Percentiles rank a stretch among this genome's conserved stretches.
Evolutionary conservation across 2,113 vertebrate genomes (phyloP).

Genomic region (Dicentrarchus labrax): DNA sequence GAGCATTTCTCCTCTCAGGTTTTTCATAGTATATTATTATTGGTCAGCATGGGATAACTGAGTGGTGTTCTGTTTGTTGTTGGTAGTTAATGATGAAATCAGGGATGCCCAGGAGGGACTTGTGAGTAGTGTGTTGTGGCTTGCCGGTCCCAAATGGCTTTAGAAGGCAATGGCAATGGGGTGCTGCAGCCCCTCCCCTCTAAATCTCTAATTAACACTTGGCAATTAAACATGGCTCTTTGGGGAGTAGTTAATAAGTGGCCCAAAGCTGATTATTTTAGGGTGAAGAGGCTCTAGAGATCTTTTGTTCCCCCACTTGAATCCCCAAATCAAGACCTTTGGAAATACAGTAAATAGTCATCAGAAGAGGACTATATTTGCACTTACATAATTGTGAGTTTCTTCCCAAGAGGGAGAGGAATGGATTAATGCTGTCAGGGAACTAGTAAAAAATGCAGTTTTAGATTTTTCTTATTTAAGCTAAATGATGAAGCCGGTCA

Average conservation of each 20-base stretch:
- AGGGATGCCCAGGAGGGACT: slow-evolving; percentile 51
- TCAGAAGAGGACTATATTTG: slow-evolving; percentile 28
- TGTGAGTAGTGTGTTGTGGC: slow-evolving; percentile 76
- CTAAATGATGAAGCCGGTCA: too few relatives aligned
- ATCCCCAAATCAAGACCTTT: slow-evolving; percentile 49
- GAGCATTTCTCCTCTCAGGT: slow-evolving; percentile 8
- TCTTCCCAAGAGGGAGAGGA: not conserved
- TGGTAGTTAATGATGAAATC: slow-evolving; percentile 52
- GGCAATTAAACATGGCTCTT: slow-evolving; percentile 79
- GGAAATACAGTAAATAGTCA: slow-evolving; percentile 53
- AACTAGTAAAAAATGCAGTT: not conserved
- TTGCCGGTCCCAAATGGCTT: slow-evolving; percentile 75
- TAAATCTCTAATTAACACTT: slow-evolving; percentile 83
- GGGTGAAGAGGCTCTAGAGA: slow-evolving; percentile 64
- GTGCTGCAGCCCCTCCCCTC: slow-evolving; percentile 63
- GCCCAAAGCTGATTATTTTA: slow-evolving; percentile 74
- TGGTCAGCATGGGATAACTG: slow-evolving; percentile 8
- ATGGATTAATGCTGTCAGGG: not conserved
- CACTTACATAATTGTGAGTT: slow-evolving; percentile 27
- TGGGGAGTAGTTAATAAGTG: slow-evolving; percentile 74
- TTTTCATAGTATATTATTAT: not conserved
- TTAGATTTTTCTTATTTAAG: not conserved
- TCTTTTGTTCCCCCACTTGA: slow-evolving; percentile 54
- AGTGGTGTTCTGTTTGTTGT: slow-evolving; percentile 51
- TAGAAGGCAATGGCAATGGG: slow-evolving; percentile 67